Base-by-base conservation (phyloP, 2,113 vertebrate species). In the Chloropsis cyanopogon region DNA sequence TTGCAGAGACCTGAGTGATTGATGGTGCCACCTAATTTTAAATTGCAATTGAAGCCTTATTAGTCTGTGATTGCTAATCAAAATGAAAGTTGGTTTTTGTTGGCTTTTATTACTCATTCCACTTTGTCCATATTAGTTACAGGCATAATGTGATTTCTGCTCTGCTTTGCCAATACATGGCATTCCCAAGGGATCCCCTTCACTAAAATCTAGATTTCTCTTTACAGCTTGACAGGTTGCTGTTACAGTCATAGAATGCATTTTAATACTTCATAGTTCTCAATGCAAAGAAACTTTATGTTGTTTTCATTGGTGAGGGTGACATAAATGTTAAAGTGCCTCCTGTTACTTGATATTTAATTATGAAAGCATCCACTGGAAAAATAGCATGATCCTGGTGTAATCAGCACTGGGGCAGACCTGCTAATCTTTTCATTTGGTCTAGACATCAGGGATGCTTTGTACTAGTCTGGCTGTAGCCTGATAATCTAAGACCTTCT, bases 401-500 rank as follows among this genome's bases (percentile, higher is more conserved):
- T 85, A 91, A 92, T 96, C 90, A 81, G 92, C 21, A 10, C 65
- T 25, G 86, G 71, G 59, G 66, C 83, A 93, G 95, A 82, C 80
- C 77, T 72, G 88, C 78, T 94, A 84, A 95, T 94, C 93, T 92
- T 93, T 93, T 89, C 88, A 41, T 92, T 94, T 73, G 85, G 92
- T 91, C 90, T 91, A 87, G 94, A 95, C 90, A 64, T 86, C 88
- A 90, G 65, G 93, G 96, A 88, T 96, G 82, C 90, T 86, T 95
- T 96, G 90, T 94, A 46, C 64, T 37, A n/a, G 88, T 81, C 92
- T 95, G 92, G n/a, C 82, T 79, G 5, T 19, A 24, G 91, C 12
- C 4, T 35, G 87, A 93, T 92, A 78, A 93, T 94, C 90, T 81
- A 39, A 88, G 82, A 88, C 85, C 80, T 96, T 92, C 79, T 86